Evolutionary conservation across 2,797 vertebrate species (phyloP).

Genomic region (Rhodeus uyekii): DNA sequence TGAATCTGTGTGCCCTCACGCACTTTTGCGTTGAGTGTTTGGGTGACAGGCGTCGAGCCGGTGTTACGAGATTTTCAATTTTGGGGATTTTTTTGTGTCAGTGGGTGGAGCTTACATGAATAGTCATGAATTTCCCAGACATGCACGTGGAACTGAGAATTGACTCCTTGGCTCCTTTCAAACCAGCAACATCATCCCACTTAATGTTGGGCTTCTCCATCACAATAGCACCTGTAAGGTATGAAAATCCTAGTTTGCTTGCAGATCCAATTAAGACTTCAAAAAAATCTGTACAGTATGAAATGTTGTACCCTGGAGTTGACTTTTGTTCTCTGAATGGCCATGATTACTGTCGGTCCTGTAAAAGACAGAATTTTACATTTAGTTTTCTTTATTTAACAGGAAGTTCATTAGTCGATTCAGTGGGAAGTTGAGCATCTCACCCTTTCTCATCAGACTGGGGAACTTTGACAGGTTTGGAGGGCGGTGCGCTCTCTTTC

Average conservation of each 20-base stretch:
- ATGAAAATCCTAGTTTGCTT: background rate
- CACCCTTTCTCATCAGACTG: conserved; percentile 88
- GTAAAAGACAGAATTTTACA: conserved; percentile 21
- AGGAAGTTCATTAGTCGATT: background rate
- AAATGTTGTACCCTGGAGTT: conserved; percentile 86
- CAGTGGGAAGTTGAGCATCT: background rate
- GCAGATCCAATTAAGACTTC: background rate
- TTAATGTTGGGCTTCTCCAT: conserved; percentile 97
- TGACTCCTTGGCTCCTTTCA: conserved; percentile 95
- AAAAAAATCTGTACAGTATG: conserved; percentile 47
- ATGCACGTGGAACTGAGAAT: too few species aligned
- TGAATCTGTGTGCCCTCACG: conserved; percentile 5
- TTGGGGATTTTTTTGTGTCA: too few species aligned
- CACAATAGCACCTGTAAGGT: conserved; percentile 85
- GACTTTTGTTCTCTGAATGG: conserved; percentile 94
- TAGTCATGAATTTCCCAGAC: too few species aligned
- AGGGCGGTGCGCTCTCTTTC: conserved; percentile 84
- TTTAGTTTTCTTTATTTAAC: background rate
- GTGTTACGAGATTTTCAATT: too few species aligned
- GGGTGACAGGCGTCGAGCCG: background rate
- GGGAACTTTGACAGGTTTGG: conserved; percentile 89
- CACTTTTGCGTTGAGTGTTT: conserved; percentile 63
- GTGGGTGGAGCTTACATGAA: too few species aligned
- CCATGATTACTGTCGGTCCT: conserved; percentile 96
- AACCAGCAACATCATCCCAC: conserved; percentile 92